Percentiles rank a stretch among this genome's conserved stretches.
Conservation (phyloP, 2,797 vertebrate genomes). For the Myripristis jacobus region DNA sequence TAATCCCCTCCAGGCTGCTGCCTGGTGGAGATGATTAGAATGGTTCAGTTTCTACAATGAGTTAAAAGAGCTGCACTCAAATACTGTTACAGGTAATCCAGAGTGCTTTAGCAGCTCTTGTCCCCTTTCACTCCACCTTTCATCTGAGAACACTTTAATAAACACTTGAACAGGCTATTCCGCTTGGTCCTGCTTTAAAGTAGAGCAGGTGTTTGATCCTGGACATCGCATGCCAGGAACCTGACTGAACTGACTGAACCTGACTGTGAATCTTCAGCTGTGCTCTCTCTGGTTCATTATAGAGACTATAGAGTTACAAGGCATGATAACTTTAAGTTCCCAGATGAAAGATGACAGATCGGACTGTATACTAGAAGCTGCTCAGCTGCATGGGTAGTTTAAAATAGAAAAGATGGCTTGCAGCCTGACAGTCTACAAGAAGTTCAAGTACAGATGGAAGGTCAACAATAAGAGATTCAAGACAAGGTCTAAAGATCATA, state of each 20-base stretch:
- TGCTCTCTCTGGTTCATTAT: slow-evolving; percentile 39
- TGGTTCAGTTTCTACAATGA: background rate
- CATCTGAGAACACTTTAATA: slow-evolving; percentile 54
- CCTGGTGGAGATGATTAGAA: slow-evolving; percentile 3
- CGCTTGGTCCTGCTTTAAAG: slow-evolving; percentile 48
- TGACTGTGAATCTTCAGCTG: slow-evolving; percentile 45
- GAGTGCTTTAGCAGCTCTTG: slow-evolving; percentile 26
- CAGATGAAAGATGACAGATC: slow-evolving; percentile 26
- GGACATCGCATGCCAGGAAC: slow-evolving; percentile 39
- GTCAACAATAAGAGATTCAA: slow-evolving; percentile 3
- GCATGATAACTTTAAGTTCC: background rate
- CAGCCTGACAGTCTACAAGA: slow-evolving; percentile 30
- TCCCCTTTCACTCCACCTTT: slow-evolving; percentile 19
- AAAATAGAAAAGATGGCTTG: slow-evolving; percentile 18
- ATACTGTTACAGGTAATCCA: slow-evolving; percentile 35
- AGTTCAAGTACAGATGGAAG: slow-evolving; percentile 7
- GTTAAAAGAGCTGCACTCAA: slow-evolving; percentile 21
- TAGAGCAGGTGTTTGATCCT: slow-evolving; percentile 62
- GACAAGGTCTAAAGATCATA: background rate
- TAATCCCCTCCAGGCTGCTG: too few species aligned
- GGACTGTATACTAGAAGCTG: too few species aligned
- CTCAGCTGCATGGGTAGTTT: background rate
- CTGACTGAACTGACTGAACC: slow-evolving; percentile 25
- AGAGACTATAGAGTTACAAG: slow-evolving; percentile 21
- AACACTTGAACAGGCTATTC: slow-evolving; percentile 36